These are phyloP conservation scores for Stenodema calcarata DNA, from an alignment of 2,888 invertebrate species.

Conservation along the genomic window DNA sequence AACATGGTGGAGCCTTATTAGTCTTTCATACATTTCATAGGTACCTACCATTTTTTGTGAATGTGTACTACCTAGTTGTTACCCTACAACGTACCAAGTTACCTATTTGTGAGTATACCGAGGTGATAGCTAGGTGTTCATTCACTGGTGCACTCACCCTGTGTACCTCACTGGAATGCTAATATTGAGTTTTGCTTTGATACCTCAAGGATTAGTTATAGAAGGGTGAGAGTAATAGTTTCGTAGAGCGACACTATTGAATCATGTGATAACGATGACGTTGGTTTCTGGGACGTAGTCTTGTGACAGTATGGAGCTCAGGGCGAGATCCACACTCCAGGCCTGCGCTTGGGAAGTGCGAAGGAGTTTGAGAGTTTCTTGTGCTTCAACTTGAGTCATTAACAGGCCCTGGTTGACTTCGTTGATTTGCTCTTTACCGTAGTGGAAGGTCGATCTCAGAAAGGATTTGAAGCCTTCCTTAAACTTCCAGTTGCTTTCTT, in stretches of 20 bases:
- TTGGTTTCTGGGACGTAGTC: constrained; percentile 39
- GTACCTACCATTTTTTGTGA: no score
- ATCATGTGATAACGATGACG: constrained; percentile 22
- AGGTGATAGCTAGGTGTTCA: no score
- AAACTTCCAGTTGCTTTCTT: constrained; percentile 51
- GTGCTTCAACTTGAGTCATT: constrained; percentile 49
- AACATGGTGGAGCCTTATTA: no score
- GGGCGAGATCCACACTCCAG: constrained; percentile 10
- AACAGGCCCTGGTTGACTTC: constrained; percentile 51
- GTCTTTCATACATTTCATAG: no score
- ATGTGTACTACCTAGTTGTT: no score
- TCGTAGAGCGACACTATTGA: not conserved
- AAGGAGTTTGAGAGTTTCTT: constrained; percentile 46
- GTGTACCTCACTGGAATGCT: no score
- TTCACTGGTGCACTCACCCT: no score
- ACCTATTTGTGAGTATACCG: no score
- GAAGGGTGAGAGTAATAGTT: no score
- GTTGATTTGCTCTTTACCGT: constrained; percentile 41
- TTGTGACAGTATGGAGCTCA: constrained; percentile 33
- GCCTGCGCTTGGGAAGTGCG: not conserved
- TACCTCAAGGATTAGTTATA: no score
- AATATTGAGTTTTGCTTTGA: no score
- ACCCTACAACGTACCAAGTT: no score
- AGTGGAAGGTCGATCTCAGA: not conserved
- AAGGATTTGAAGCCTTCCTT: constrained; percentile 46